Percentiles rank a stretch among this genome's conserved stretches.
Conservation (phyloP, 2,797 vertebrate species). For the Falco berigora region DNA sequence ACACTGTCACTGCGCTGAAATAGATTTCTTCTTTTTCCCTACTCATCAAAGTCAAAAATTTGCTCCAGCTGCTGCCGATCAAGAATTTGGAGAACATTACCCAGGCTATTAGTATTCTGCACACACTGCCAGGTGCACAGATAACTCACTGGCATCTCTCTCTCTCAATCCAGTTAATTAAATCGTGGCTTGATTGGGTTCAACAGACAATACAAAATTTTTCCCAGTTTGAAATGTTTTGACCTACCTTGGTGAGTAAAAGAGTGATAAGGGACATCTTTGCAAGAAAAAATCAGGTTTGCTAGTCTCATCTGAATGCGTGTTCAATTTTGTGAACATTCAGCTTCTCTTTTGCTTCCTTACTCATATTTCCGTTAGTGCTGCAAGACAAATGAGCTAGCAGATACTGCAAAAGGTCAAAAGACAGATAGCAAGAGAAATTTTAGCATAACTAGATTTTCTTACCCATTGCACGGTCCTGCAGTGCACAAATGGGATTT, state of each 20-base stretch:
- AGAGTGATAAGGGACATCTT: not conserved
- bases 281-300: not conserved
- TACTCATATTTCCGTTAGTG: not conserved
- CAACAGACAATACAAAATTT: not conserved
- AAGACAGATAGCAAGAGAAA: not conserved
- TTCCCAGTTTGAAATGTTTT: not conserved
- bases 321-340: not conserved
- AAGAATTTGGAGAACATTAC: slow-evolving; percentile 12
- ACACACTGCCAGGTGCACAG: slow-evolving; percentile 13
- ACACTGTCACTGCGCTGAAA: slow-evolving; percentile 4
- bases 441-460: not conserved
- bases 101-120: not conserved
- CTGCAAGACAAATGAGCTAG: slow-evolving; percentile 11
- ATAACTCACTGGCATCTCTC: not conserved
- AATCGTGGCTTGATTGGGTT: not conserved
- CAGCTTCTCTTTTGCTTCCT: not conserved
- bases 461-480: not conserved
- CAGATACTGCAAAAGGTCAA: slow-evolving; percentile 11
- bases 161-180: slow-evolving; percentile 14
- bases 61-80: slow-evolving; percentile 50
- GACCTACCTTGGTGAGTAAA: not conserved
- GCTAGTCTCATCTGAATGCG: not conserved
- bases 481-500: not conserved
- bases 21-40: slow-evolving; percentile 12
- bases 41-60: slow-evolving; percentile 41